Evolutionary conservation across 2,113 vertebrate genomes (phyloP), one percentile per base, ranked within the genome.

Genomic region (Aphyosemion australe): DNA sequence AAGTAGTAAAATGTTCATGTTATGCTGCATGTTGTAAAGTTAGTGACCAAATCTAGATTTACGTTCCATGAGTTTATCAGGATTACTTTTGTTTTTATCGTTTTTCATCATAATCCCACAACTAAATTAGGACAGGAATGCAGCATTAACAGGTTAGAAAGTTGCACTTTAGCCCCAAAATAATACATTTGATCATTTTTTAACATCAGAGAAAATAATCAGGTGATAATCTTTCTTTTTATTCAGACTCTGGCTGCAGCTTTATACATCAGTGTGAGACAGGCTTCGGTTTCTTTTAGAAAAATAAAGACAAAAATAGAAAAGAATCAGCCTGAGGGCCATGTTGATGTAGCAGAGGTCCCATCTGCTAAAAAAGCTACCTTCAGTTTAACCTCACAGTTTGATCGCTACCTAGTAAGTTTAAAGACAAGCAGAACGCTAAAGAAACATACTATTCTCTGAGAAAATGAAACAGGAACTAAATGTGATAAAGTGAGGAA

Each of bases 251-350:
- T 39, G 13, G n/a, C 57, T 7, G 0, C 11, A 37, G 49, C n/a
- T 60, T 42, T 53, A 42, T 58, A 42, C 13, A 57, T 18, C 67
- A 43, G 75, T 75, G 64, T 69, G 68, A 80, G 76, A 71, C 61
- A 56, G 37, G 26, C 26, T 4, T 26, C 26, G 3, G 26, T 26
- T 50, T 45, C 57, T 48, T 21, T 70, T 42, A 18, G 48, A 26
- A 58, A 64, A 39, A 74, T 26, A 26, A 26, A 26, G 26, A 26
- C 26, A 26, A 26, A 26, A 26, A 26, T 26, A 26, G 26, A 42
- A 39, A 61, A 14, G 5, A 76, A 65, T 52, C n/a, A 12, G 66
- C 71, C 59, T 54, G 62, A 72, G 55, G 74, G 18, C 45, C 32
- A 15, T 41, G 52, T 12, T 65, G 26, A 26, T 61, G 19, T 47